Conservation (phyloP, 1,140 invertebrate species). For the Thaumatotibia leucotreta region DNA sequence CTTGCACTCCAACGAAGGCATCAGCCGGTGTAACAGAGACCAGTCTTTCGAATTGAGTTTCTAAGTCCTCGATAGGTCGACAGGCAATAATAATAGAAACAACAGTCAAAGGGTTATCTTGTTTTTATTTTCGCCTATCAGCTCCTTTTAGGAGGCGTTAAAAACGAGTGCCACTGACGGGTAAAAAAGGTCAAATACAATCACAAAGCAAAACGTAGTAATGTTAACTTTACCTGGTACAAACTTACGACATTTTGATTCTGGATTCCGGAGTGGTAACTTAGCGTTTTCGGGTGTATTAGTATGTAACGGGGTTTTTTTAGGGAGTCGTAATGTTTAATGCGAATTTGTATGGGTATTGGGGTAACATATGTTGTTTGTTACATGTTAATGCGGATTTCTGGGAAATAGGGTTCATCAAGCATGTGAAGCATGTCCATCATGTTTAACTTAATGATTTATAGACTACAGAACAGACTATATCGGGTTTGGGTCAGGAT, state of each 20-base stretch:
- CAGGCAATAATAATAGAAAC: constrained; percentile 21
- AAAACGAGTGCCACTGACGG: constrained; percentile 13
- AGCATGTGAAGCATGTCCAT: no score
- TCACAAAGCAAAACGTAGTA: neutral
- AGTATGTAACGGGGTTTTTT: neutral
- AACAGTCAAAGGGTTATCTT: constrained; percentile 21
- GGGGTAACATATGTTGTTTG: neutral
- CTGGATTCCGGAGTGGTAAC: neutral
- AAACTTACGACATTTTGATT: neutral
- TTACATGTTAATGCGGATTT: neutral
- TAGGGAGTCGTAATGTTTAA: neutral
- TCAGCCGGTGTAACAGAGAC: no score
- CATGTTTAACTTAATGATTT: no score
- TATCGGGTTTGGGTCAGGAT: no score
- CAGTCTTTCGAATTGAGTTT: no score
- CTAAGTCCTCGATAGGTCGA: no score
- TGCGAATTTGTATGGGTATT: neutral
- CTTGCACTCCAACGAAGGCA: no score
- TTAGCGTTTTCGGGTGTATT: neutral
- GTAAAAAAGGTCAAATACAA: neutral
- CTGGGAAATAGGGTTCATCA: neutral
- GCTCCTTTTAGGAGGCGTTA: constrained; percentile 16
- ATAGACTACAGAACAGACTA: no score
- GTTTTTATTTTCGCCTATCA: constrained; percentile 21
- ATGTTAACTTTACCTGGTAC: neutral